phyloP scores from a whole-genome alignment of 2,113 vertebrate species.

The Coryphaenoides rupestris region DNA sequence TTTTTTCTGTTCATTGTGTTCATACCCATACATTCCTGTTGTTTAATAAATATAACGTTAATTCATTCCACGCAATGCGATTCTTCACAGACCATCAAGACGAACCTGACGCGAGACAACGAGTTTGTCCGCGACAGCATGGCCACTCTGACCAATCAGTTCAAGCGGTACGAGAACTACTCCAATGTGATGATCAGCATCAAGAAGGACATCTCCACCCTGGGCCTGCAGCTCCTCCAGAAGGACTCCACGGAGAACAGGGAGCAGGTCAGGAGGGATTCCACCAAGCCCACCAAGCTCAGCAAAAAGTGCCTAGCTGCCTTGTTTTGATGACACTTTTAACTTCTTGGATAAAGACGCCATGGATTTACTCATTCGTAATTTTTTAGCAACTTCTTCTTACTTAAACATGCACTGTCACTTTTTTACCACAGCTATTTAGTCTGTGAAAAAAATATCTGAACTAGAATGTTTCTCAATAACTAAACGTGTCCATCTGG shows the following conservation, averaged over 20 bases:
- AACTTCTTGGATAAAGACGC: no score
- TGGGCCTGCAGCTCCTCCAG: slow-evolving; percentile 92
- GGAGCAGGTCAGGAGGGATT: slow-evolving; percentile 73
- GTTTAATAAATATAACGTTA: background rate
- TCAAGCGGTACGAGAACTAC: slow-evolving; percentile 91
- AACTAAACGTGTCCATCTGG: no score
- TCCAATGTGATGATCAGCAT: slow-evolving; percentile 93
- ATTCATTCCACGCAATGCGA: background rate
- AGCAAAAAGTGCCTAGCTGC: background rate
- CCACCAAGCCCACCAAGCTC: background rate
- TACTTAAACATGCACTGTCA: no score
- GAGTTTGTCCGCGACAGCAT: slow-evolving; percentile 90
- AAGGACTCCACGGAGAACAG: slow-evolving; percentile 81
- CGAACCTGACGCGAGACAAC: slow-evolving; percentile 90
- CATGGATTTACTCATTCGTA: no score
- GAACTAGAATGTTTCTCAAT: no score
- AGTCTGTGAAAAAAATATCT: no score
- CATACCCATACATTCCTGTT: background rate
- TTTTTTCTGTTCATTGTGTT: no score
- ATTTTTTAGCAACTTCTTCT: no score
- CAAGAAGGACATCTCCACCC: slow-evolving; percentile 91
- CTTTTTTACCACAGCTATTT: no score
- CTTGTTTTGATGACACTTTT: no score
- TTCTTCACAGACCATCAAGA: slow-evolving; percentile 84
- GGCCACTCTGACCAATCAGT: slow-evolving; percentile 82